phyloP scores from a whole-genome alignment of 2,113 vertebrate genomes.

The Leucopsar rothschildi region DNA sequence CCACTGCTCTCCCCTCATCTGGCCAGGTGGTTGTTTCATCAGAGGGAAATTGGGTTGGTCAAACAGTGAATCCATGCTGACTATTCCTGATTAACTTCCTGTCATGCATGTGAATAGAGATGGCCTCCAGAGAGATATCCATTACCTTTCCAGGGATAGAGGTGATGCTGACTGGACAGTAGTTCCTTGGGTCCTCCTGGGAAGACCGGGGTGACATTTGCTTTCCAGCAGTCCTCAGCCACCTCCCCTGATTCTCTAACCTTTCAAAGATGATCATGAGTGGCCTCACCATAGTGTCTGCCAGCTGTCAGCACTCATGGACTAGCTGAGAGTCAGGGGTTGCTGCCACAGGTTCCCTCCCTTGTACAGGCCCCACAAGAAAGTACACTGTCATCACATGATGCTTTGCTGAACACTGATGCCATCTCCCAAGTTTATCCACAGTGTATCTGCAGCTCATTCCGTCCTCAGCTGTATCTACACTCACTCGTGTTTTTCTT shows the following conservation, averaged over 20 bases:
- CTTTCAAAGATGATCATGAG: not conserved
- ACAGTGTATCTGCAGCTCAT: not conserved
- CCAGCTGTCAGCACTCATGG: not conserved
- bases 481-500: not conserved
- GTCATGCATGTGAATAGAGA: not conserved
- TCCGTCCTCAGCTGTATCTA: not conserved
- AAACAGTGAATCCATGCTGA: not conserved
- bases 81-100: not conserved
- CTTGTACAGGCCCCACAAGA: not conserved
- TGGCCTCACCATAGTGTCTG: not conserved
- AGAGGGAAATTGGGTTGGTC: not conserved
- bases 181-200: not conserved
- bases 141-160: not conserved
- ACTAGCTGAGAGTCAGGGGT: not conserved
- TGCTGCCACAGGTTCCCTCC: not conserved
- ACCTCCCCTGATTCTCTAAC: not conserved
- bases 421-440: not conserved
- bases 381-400: rapidly evolving
- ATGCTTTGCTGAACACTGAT: not conserved
- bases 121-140: not conserved
- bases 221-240: not conserved
- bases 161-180: not conserved
- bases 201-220: not conserved
- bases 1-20: not conserved
- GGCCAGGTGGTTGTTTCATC: not conserved